Percentiles rank a stretch among this genome's conserved stretches.
phyloP scores from a whole-genome alignment of 2,113 vertebrate genomes.

The Poeciliopsis retropinna region DNA sequence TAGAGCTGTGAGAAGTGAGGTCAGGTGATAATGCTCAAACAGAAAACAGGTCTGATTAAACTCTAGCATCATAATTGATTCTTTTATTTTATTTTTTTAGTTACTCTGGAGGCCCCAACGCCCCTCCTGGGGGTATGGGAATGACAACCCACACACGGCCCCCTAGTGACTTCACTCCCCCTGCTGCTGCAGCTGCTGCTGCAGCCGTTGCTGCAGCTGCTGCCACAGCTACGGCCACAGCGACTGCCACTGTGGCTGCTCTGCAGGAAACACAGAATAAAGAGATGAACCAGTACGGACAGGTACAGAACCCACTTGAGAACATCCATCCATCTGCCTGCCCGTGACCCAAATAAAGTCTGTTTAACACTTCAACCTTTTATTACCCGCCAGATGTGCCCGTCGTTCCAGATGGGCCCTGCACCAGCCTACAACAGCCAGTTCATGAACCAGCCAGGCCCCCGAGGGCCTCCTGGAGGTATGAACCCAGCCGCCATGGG shows the following conservation, averaged over 20 bases:
- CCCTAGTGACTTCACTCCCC: conserved; percentile 94
- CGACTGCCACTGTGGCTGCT: conserved; percentile 95
- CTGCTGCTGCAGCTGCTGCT: conserved; percentile 91
- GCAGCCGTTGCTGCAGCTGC: conserved; percentile 93
- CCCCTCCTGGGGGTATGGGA: conserved; percentile 90
- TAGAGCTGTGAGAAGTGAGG: not conserved
- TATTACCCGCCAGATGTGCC: conserved; percentile 90
- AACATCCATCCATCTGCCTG: not conserved
- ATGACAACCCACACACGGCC: conserved; percentile 92
- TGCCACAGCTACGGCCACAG: conserved; percentile 93
- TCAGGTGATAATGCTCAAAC: not conserved
- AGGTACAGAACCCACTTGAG: conserved; percentile 78
- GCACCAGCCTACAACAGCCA: conserved; percentile 97
- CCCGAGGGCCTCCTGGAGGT: conserved; percentile 91
- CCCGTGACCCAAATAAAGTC: not conserved
- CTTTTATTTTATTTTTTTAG: conserved; percentile 67
- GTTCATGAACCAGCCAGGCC: conserved; percentile 97
- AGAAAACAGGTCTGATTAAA: not conserved
- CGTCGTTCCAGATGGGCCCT: conserved; percentile 99
- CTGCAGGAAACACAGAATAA: conserved; percentile 99
- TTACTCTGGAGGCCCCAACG: conserved; percentile 93
- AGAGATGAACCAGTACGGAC: conserved; percentile 99
- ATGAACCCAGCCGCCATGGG: conserved; percentile 95
- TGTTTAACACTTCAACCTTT: conserved; percentile 9
- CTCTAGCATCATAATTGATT: conserved; percentile 4